Evolutionary conservation across 2,888 invertebrate species (phyloP).

Genomic region (Macaria notata): DNA sequence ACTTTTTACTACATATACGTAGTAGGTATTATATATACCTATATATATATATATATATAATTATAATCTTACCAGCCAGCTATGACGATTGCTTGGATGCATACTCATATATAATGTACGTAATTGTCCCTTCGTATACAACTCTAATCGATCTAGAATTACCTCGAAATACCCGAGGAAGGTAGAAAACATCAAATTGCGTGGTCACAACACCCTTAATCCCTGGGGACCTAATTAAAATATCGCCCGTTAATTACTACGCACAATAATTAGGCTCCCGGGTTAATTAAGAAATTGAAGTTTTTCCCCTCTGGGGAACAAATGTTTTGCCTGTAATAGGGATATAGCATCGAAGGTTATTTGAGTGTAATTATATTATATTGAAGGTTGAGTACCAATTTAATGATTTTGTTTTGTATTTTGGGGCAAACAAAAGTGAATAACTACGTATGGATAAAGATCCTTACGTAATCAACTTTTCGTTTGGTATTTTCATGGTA

Average conservation of each 20-base stretch:
- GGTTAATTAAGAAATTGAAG: slow-evolving; percentile 17
- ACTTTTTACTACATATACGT: too few relatives aligned
- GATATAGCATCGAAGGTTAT: neutral
- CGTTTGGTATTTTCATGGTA: neutral
- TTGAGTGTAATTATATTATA: neutral
- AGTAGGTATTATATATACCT: too few relatives aligned
- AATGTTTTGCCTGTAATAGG: neutral
- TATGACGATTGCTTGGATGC: too few relatives aligned
- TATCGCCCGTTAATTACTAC: slow-evolving; percentile 26
- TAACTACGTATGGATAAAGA: neutral
- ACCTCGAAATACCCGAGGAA: neutral
- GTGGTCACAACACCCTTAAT: slow-evolving; percentile 17
- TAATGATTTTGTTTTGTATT: too few relatives aligned
- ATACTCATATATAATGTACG: too few relatives aligned
- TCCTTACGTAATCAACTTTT: neutral
- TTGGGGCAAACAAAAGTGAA: too few relatives aligned
- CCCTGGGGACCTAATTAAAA: slow-evolving; percentile 27
- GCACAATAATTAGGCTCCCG: slow-evolving; percentile 4
- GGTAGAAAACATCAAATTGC: slow-evolving; percentile 19
- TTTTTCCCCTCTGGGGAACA: slow-evolving; percentile 5
- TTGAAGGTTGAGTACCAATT: too few relatives aligned
- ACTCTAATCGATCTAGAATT: too few relatives aligned
- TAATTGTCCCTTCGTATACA: too few relatives aligned
- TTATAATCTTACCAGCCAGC: too few relatives aligned
- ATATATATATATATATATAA: too few relatives aligned